Conservation (phyloP, 2,113 vertebrate genomes). For the Bucco capensis region DNA sequence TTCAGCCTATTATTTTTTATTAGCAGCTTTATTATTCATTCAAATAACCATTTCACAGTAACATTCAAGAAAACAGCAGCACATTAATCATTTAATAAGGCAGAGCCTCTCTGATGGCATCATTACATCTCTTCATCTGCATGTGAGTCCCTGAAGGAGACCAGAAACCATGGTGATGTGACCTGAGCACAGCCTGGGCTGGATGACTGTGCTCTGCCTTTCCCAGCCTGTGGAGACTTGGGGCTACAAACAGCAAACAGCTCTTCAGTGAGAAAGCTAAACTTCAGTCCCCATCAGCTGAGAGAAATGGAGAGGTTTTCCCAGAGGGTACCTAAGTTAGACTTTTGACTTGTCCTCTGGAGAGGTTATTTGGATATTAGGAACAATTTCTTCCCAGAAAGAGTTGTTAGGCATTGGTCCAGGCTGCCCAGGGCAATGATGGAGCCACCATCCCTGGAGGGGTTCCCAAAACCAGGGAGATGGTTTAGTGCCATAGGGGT, state of each 20-base stretch:
- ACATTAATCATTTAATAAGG: neutral
- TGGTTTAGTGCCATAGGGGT: too few relatives aligned
- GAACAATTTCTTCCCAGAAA: too few relatives aligned
- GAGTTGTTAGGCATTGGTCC: too few relatives aligned
- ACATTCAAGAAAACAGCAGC: neutral
- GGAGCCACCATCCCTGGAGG: too few relatives aligned
- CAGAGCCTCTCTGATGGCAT: neutral
- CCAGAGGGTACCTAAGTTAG: neutral
- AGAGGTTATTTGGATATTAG: neutral
- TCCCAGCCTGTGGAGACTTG: neutral
- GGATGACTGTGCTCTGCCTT: neutral
- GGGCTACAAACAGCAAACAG: neutral
- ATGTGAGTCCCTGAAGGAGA: neutral
- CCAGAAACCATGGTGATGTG: neutral
- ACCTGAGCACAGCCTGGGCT: neutral
- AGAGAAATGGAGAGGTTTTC: neutral
- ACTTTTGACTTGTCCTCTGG: neutral
- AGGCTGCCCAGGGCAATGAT: too few relatives aligned
- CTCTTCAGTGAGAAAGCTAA: neutral
- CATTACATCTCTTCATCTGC: neutral
- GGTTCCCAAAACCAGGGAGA: too few relatives aligned
- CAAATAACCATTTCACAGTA: neutral
- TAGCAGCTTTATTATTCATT: neutral
- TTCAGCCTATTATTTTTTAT: too few relatives aligned
- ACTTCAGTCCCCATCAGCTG: neutral